Percentiles rank a stretch among this genome's conserved stretches.
These are phyloP conservation scores for Lithophane socia DNA, from an alignment of 2,888 invertebrate species.

Conservation along the genomic window DNA sequence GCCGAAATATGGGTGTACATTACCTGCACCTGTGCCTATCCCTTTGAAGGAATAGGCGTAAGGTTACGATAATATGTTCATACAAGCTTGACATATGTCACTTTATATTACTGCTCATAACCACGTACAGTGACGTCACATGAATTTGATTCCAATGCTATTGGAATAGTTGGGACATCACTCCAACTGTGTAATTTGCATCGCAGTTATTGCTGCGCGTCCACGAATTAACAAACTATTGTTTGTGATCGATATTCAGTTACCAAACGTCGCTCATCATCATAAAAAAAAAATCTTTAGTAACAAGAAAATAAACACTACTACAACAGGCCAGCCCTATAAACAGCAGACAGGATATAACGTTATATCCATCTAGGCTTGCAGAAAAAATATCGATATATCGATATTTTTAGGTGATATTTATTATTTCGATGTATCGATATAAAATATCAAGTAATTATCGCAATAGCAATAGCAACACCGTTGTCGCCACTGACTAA, in stretches of 20 bases:
- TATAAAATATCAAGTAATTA: no score
- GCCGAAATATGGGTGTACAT: no score
- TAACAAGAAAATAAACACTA: background rate
- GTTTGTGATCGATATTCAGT: conserved; percentile 25
- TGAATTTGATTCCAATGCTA: conserved; percentile 44
- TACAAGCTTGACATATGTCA: background rate
- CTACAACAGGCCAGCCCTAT: background rate
- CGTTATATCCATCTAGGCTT: conserved; percentile 9
- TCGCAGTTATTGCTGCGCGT: conserved; percentile 22
- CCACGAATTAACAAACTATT: conserved; percentile 43
- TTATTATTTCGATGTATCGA: no score
- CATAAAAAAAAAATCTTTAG: background rate
- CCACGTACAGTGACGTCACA: conserved; percentile 10
- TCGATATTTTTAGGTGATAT: no score
- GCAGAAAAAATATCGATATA: no score
- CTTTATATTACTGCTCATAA: conserved; percentile 17
- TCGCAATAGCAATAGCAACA: no score
- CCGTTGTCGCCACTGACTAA: no score
- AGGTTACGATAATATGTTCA: background rate
- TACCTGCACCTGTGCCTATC: background rate
- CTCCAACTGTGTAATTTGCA: conserved; percentile 40
- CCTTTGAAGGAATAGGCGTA: background rate
- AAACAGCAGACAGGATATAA: background rate
- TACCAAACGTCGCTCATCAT: conserved; percentile 17
- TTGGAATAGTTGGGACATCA: conserved; percentile 54